Base-by-base conservation (phyloP, 2,797 vertebrate species). In the Poecilia picta region DNA sequence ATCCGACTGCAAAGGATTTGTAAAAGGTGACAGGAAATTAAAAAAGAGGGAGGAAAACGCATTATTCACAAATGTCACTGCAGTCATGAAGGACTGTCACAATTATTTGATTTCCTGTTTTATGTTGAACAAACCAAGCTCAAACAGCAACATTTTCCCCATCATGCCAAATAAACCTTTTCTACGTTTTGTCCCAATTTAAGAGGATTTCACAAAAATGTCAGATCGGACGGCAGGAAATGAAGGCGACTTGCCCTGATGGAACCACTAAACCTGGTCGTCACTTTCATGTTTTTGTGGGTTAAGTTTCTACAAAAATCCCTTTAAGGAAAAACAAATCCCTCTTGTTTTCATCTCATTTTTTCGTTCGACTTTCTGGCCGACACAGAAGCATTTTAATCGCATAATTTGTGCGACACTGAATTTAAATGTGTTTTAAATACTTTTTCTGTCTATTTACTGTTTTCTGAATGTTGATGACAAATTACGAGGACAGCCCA, bases 81-180 rank as follows among this genome's bases (percentile, higher is more conserved):
- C 49, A 51, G 49, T 51, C 23, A 23, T 51, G 7, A 51, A 51
- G 49, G 8, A 51, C 7, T 51, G 20, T 23, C 49, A 51, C 49
- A 51, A 51, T 51, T 23, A 51, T 20, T 51, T 51, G 7, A 51
- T 51, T 20, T 23, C 8, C 7, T 51, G 49, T 23, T 51, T 8
- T 51, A 51, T 51, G 49, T 55, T 55, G 51, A 55, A 23, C 23
- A 25, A 25, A 51, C 49, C 20, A 23, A 23, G 23, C 23, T 53
- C 18, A 25, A 25, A 55, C 53, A 55, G 39, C 39, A 1, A 41
- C 7, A 41, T 78, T 62, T 75, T 81, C 86, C 89, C 53, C 53
- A 74, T 88, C 83, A 83, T 89, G 88, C 90, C 81, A 88, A 88
- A 91, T 90, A 79, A 85, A 76, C 74, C 74, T 43, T 76, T 78